Evolutionary conservation across 2,797 vertebrate species (phyloP).

Genomic region (Gadopsis bispinosus): DNA sequence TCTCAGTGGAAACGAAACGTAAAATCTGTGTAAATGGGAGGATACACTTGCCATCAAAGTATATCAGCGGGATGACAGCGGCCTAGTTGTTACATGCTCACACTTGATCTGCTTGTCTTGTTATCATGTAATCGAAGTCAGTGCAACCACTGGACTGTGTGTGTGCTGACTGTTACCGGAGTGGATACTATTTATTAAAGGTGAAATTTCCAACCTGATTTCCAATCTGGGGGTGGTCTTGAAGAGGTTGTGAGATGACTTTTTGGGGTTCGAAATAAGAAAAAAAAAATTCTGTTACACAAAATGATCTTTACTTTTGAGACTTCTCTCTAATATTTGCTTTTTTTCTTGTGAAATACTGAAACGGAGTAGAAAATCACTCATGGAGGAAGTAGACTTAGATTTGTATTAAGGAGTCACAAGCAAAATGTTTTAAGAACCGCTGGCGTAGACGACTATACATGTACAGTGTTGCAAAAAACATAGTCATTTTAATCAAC

Average conservation of each 20-base stretch:
- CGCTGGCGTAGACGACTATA: background rate
- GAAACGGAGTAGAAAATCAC: background rate
- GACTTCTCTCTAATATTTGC: too few relatives aligned
- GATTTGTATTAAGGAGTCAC: background rate
- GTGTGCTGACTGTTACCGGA: conserved; percentile 4
- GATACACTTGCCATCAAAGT: background rate
- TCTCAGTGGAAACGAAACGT: conserved; percentile 10
- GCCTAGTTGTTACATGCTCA: conserved; percentile 18
- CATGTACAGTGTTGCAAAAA: background rate
- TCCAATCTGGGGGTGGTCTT: background rate
- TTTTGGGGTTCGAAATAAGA: background rate
- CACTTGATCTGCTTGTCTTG: conserved; percentile 20
- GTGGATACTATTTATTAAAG: background rate
- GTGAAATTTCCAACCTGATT: background rate
- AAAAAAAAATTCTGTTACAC: background rate
- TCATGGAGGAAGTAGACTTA: background rate
- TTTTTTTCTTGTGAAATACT: background rate
- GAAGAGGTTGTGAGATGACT: background rate
- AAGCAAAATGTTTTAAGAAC: background rate
- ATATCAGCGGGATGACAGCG: conserved; percentile 31
- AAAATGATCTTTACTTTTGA: background rate
- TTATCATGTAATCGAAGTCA: conserved; percentile 34
- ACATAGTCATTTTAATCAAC: too few relatives aligned
- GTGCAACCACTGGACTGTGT: background rate
- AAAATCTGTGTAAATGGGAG: conserved; percentile 20